Percentiles rank a stretch among this genome's conserved stretches.
These are phyloP conservation scores for Elgaria multicarinata DNA, from an alignment of 2,113 vertebrate species.

Conservation along the genomic window DNA sequence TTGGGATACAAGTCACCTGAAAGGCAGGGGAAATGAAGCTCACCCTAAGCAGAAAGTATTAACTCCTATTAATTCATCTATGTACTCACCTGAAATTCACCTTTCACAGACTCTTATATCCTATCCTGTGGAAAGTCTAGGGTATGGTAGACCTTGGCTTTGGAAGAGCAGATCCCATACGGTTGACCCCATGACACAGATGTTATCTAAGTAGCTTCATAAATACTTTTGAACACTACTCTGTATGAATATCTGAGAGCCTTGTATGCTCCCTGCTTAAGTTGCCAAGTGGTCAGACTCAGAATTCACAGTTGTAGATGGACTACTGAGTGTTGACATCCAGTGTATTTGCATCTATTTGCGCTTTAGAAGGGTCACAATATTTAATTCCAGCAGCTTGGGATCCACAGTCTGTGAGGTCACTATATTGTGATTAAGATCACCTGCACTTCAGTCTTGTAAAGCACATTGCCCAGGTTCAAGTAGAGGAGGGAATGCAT, in stretches of 20 bases:
- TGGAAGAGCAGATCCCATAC: not conserved
- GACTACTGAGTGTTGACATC: not conserved
- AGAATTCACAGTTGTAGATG: not conserved
- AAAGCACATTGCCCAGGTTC: not conserved
- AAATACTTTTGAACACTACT: not conserved
- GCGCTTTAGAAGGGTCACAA: not conserved
- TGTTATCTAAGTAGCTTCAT: not conserved
- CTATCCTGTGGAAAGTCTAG: not conserved
- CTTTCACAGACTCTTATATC: not conserved
- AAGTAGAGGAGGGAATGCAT: not conserved
- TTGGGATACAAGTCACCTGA: not conserved
- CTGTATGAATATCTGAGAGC: not conserved
- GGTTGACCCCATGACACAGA: not conserved
- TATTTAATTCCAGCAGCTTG: not conserved
- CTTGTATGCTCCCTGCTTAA: not conserved
- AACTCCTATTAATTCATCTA: not conserved
- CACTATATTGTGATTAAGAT: not conserved
- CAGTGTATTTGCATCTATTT: not conserved
- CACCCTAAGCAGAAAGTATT: not conserved
- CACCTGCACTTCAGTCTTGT: not conserved
- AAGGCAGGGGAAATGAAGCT: not conserved
- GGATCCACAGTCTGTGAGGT: not conserved
- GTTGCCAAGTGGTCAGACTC: not conserved
- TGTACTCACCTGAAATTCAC: not conserved
- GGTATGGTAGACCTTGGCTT: not conserved